Conservation (phyloP, 2,888 invertebrate species). For the Brachypalpus laphriformis region DNA sequence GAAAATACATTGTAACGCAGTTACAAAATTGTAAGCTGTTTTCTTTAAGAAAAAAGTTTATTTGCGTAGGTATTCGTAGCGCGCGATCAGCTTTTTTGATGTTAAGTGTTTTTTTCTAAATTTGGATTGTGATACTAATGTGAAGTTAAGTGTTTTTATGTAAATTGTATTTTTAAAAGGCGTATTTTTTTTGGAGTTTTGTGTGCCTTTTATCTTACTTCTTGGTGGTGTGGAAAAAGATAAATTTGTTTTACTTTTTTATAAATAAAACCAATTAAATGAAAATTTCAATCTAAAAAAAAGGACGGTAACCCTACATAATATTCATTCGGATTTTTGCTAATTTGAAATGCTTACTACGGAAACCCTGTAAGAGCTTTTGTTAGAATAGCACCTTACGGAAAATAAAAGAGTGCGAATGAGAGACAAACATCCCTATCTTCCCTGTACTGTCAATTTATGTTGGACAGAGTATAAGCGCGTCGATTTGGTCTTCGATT, state of each 20-base stretch:
- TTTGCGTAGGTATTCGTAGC: too few relatives aligned
- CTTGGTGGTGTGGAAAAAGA: not conserved
- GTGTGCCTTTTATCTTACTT: not conserved
- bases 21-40: not conserved
- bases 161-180: too few relatives aligned
- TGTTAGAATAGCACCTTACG: not conserved
- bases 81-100: too few relatives aligned
- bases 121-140: too few relatives aligned
- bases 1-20: not conserved
- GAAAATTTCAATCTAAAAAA: not conserved
- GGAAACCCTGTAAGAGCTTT: not conserved
- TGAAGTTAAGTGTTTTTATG: too few relatives aligned
- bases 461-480: not conserved
- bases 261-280: not conserved
- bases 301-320: not conserved
- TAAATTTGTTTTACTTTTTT: not conserved
- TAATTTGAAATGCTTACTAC: not conserved
- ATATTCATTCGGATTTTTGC: not conserved
- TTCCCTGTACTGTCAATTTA: not conserved
- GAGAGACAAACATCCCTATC: not conserved
- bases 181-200: too few relatives aligned
- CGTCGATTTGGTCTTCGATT: too few relatives aligned
- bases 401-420: not conserved
- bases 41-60: not conserved
- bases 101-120: too few relatives aligned